Base-by-base conservation (phyloP, 2,113 vertebrate genomes). In the Xyliphius kryptos region DNA sequence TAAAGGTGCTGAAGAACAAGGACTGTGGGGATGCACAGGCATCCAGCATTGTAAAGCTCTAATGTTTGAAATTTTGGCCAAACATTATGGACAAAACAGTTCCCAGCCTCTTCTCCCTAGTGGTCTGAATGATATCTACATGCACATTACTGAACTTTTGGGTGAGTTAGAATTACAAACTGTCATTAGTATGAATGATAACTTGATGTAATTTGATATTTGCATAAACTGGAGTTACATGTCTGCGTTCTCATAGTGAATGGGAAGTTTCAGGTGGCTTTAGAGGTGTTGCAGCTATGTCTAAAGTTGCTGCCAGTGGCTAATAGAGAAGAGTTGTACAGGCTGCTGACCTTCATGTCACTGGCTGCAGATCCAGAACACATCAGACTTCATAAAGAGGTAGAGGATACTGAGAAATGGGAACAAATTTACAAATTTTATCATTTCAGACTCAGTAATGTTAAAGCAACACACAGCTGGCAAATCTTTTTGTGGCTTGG, bases 221-320 rank as follows among this genome's bases (percentile, higher is more conserved):
- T n/a, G n/a, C n/a, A n/a, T n/a, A n/a, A n/a, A n/a, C n/a, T n/a
- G n/a, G n/a, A n/a, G n/a, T n/a, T n/a, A n/a, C n/a, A n/a, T n/a
- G n/a, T n/a, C n/a, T n/a, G n/a, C n/a, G n/a, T n/a, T n/a, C 74
- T 2, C 36, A 1, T 61, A 98, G 95, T 90, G 69, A 90, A 89
- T 43, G 96, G 91, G 19, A 91, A 91, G 78, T 84, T 86, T 17
- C 82, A 85, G 32, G 79, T 80, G 37, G 91, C 91, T 16, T 73
- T 98, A 53, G 92, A 97, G 79, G 94, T 91, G 20, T 68, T 93
- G 69, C 96, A 98, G 50, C 87, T 98, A 15, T 92, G 91, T 71
- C 70, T 97, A 75, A 98, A 97, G 81, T 88, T 97, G 71, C 79
- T 97, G 37, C 85, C 89, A 48, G 77, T 80, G 15, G 81, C 79